Conservation (phyloP, 1,140 invertebrate species). For the Drosophila ficusphila region DNA sequence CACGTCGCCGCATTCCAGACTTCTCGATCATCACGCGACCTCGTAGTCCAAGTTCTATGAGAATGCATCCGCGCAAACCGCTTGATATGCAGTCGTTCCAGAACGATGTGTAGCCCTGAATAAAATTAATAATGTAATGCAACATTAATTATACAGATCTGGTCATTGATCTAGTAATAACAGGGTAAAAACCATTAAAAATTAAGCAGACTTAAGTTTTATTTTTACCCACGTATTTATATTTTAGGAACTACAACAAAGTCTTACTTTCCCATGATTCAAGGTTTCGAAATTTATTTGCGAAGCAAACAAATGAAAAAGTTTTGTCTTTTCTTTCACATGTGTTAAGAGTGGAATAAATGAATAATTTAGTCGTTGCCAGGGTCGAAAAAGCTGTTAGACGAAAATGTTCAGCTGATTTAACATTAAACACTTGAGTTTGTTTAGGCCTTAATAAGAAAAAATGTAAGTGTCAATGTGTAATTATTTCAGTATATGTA, state of each 20-base stretch:
- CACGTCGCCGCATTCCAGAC: conserved; percentile 97
- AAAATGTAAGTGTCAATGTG: conserved; percentile 8
- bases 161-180: neutral
- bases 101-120: conserved; percentile 99
- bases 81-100: conserved; percentile 99
- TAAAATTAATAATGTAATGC: neutral
- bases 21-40: conserved; percentile 98
- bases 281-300: neutral
- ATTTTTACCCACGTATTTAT: too few relatives aligned
- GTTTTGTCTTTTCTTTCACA: neutral
- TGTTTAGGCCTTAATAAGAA: conserved; percentile 26
- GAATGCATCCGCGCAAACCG: conserved; percentile 98
- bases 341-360: neutral
- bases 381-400: conserved; percentile 15
- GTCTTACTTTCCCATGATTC: neutral
- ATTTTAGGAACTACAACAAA: neutral
- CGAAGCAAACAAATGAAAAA: neutral
- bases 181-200: too few relatives aligned
- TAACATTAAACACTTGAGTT: conserved; percentile 64
- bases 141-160: neutral
- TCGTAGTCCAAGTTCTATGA: conserved; percentile 97
- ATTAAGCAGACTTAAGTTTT: neutral
- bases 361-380: conserved; percentile 22
- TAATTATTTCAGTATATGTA: too few relatives aligned
- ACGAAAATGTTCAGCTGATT: conserved; percentile 36